phyloP scores from a whole-genome alignment of 2,113 vertebrate genomes.

The Antigone vipio region DNA sequence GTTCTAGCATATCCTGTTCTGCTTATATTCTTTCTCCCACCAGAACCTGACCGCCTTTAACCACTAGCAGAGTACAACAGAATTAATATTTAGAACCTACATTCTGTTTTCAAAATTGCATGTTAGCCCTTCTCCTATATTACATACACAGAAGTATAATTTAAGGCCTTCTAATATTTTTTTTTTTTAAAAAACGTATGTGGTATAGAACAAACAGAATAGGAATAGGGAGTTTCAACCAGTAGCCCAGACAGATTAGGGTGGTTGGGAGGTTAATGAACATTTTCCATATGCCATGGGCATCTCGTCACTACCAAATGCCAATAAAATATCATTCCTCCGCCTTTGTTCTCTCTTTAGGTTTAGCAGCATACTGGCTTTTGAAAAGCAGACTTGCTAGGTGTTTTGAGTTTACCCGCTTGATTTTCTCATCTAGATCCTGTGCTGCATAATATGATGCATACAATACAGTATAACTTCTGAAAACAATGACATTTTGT shows the following conservation, averaged over 20 bases:
- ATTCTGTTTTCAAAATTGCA: not conserved
- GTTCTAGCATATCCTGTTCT: not conserved
- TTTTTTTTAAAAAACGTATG: not conserved
- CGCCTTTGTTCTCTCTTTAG: not conserved
- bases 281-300: not conserved
- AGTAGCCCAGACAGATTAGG: not conserved
- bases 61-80: not conserved
- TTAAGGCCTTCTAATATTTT: not conserved
- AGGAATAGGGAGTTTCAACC: not conserved
- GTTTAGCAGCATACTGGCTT: not conserved
- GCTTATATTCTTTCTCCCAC: not conserved
- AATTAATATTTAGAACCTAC: not conserved
- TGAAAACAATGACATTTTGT: not conserved
- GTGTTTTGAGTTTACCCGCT: not conserved
- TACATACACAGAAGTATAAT: not conserved
- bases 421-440: not conserved
- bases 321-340: not conserved
- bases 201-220: not conserved
- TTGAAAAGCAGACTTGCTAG: not conserved
- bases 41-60: not conserved
- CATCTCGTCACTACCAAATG: not conserved
- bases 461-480: not conserved
- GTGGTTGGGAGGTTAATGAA: not conserved
- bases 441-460: not conserved
- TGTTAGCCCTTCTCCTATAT: not conserved